Evolutionary conservation across 2,113 vertebrate genomes (phyloP).

Genomic region (Rhinopithecus roxellana): DNA sequence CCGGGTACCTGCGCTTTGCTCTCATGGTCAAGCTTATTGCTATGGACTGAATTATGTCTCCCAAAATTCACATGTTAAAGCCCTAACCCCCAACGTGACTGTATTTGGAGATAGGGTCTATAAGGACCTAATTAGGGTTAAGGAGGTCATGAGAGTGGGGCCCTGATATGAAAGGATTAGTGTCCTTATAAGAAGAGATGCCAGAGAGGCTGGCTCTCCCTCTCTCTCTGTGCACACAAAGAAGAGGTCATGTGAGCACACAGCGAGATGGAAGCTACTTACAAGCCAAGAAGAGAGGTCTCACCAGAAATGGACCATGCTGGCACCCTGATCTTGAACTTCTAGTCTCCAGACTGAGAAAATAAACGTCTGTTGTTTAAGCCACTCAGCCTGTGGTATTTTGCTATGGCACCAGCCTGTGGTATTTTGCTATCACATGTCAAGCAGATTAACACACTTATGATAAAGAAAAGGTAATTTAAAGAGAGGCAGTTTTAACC

Average conservation of each 20-base stretch:
- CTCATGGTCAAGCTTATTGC: not conserved
- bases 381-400: not conserved
- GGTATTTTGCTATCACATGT: not conserved
- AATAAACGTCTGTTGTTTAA: not conserved
- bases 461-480: not conserved
- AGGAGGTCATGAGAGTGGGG: not conserved
- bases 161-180: not conserved
- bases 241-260: not conserved
- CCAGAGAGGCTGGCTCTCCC: not conserved
- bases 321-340: no score
- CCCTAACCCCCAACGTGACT: no score
- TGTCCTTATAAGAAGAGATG: not conserved
- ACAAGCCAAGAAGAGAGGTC: not conserved
- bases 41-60: not conserved
- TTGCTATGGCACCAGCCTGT: not conserved
- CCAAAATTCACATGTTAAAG: not conserved
- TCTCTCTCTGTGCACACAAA: not conserved
- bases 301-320: not conserved
- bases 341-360: not conserved
- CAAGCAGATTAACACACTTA: not conserved
- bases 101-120: not conserved
- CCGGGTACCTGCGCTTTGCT: not conserved
- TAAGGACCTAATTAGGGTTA: not conserved
- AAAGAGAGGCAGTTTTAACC: not conserved
- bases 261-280: not conserved